These are phyloP conservation scores for Cladopsammia gracilis DNA, from an alignment of 64 coral and sea anemone genomes.

Conservation along the genomic window DNA sequence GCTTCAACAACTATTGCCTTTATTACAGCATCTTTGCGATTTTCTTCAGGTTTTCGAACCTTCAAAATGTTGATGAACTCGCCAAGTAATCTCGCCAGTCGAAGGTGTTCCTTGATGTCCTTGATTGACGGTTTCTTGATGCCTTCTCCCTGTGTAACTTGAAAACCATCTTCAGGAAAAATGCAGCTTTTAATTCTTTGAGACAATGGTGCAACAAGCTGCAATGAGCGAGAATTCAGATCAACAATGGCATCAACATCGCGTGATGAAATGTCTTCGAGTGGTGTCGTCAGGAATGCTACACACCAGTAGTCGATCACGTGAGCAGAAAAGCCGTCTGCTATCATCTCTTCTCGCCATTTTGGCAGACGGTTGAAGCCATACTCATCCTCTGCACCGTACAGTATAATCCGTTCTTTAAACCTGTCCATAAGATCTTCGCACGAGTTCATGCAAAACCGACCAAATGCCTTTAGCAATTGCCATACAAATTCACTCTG, in stretches of 20 bases:
- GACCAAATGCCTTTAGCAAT: neutral
- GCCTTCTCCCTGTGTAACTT: neutral
- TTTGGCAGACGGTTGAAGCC: slow-evolving; percentile 6
- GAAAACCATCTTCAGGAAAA: slow-evolving; percentile 18
- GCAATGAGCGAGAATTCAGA: slow-evolving; percentile 2
- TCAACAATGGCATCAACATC: slow-evolving; percentile 58
- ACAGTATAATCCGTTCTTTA: neutral
- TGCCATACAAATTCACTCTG: slow-evolving; percentile 15
- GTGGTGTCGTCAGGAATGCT: neutral
- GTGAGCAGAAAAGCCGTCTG: neutral
- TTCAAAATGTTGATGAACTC: slow-evolving; percentile 37
- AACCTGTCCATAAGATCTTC: neutral
- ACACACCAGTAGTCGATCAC: slow-evolving; percentile 50
- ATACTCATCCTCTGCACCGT: slow-evolving; percentile 1
- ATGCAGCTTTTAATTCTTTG: neutral
- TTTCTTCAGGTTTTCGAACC: neutral
- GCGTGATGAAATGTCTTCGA: neutral
- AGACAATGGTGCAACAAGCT: neutral
- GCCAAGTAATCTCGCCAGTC: slow-evolving; percentile 24
- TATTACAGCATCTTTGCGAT: neutral
- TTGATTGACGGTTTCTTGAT: neutral
- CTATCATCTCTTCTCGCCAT: slow-evolving; percentile 43
- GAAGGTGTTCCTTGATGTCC: slow-evolving; percentile 16
- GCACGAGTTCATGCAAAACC: neutral
- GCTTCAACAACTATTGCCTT: neutral